Evolutionary conservation across 2,113 vertebrate genomes (phyloP).

Genomic region (Carassius auratus): DNA sequence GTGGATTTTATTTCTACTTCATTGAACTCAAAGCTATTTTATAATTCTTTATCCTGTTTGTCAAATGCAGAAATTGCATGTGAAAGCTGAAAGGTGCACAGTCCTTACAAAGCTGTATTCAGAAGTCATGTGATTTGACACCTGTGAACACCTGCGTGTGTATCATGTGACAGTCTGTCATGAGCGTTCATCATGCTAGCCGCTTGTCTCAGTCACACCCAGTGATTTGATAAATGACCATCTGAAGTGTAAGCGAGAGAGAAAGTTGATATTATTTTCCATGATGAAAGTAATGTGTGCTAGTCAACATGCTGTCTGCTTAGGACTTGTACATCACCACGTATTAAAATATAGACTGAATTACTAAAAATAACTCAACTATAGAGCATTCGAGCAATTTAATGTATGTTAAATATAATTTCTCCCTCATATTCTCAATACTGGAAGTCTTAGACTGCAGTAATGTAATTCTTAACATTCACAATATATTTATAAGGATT

Average conservation of each 20-base stretch:
- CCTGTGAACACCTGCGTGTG: neutral
- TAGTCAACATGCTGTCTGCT: neutral
- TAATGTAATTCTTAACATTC: too few species aligned
- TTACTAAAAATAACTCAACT: neutral
- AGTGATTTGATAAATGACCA: neutral
- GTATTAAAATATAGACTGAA: neutral
- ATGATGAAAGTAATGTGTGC: neutral
- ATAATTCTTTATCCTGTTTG: neutral
- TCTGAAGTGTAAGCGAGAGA: neutral
- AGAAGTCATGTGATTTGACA: neutral
- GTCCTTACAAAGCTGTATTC: neutral
- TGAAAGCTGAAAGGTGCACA: conserved; percentile 2
- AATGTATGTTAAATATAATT: neutral
- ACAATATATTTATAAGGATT: neutral
- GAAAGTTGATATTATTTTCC: neutral
- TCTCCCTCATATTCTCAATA: neutral
- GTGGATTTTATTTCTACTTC: neutral
- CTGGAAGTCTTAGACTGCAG: neutral
- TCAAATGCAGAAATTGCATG: neutral
- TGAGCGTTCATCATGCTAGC: neutral
- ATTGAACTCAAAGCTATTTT: neutral
- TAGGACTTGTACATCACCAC: neutral
- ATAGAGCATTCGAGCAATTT: neutral
- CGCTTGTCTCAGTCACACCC: neutral
- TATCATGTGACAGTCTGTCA: neutral